Evolutionary conservation across 2,113 vertebrate species (phyloP).

Genomic region (Xerus inauris): DNA sequence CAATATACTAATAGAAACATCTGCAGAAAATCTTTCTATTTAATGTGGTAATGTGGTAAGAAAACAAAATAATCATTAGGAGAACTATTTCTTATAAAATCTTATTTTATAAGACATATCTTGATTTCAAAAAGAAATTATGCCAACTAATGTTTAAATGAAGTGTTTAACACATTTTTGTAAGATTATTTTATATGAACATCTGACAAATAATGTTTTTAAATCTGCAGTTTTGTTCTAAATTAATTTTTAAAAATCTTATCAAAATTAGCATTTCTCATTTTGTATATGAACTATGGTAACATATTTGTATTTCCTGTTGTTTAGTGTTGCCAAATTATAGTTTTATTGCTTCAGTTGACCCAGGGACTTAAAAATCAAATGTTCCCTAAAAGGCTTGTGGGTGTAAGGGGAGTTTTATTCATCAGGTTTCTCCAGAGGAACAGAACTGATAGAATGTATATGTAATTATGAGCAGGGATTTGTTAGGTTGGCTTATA

Average conservation of each 20-base stretch:
- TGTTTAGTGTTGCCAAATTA: not conserved
- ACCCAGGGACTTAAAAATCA: slow-evolving; percentile 7
- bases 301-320: not conserved
- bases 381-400: not conserved
- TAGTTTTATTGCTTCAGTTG: slow-evolving; percentile 47
- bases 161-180: not conserved
- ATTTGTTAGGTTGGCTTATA: not conserved
- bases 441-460: not conserved
- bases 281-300: slow-evolving; percentile 10
- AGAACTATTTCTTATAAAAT: not conserved
- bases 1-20: not conserved
- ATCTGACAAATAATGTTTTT: slow-evolving; percentile 65
- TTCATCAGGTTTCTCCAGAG: not conserved
- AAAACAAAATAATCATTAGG: not conserved
- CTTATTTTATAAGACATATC: slow-evolving; percentile 14
- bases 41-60: not conserved
- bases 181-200: slow-evolving; percentile 55
- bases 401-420: not conserved
- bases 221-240: slow-evolving; percentile 65
- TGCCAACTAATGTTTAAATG: not conserved
- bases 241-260: slow-evolving; percentile 43
- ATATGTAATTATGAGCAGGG: not conserved
- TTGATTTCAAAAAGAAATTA: slow-evolving; percentile 46
- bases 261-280: slow-evolving; percentile 60
- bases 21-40: slow-evolving; percentile 46